Evolutionary conservation across 1,140 invertebrate species (phyloP).

Genomic region (Ooceraea biroi): DNA sequence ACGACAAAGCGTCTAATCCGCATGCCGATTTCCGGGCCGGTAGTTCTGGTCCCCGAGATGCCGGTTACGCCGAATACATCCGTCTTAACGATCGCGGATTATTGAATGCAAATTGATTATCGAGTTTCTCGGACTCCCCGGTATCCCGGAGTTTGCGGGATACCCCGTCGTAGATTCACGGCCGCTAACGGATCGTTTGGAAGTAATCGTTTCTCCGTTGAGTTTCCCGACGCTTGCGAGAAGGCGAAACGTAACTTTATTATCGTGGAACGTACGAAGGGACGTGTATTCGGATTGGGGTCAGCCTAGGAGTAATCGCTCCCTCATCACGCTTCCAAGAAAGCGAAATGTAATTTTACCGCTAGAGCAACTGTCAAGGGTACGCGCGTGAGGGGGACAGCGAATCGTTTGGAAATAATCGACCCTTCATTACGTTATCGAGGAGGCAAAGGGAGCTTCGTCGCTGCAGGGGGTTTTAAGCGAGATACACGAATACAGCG

Average conservation of each 20-base stretch:
- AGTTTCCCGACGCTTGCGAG: conserved; percentile 17
- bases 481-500: not conserved
- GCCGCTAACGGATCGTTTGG: conserved; percentile 46
- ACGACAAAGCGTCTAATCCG: conserved; percentile 78
- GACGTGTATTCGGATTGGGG: conserved; percentile 32
- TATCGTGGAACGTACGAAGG: conserved; percentile 10
- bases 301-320: conserved; percentile 27
- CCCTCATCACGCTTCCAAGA: conserved; percentile 42
- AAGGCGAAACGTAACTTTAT: conserved; percentile 46
- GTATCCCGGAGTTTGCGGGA: conserved; percentile 8
- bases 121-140: conserved; percentile 56
- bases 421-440: conserved; percentile 51
- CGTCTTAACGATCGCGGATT: conserved; percentile 74
- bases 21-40: conserved; percentile 71
- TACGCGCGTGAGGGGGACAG: not conserved
- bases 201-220: conserved; percentile 40
- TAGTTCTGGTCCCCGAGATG: conserved; percentile 42
- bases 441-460: conserved; percentile 2
- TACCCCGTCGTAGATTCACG: conserved; percentile 34
- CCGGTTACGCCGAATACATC: conserved; percentile 64
- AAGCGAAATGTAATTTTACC: conserved; percentile 50
- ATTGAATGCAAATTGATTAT: conserved; percentile 78
- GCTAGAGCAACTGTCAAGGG: conserved; percentile 14
- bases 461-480: not conserved
- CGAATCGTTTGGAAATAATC: conserved; percentile 55